Evolutionary conservation across 2,797 vertebrate species (phyloP).

Genomic region (Sphaeramia orbicularis): DNA sequence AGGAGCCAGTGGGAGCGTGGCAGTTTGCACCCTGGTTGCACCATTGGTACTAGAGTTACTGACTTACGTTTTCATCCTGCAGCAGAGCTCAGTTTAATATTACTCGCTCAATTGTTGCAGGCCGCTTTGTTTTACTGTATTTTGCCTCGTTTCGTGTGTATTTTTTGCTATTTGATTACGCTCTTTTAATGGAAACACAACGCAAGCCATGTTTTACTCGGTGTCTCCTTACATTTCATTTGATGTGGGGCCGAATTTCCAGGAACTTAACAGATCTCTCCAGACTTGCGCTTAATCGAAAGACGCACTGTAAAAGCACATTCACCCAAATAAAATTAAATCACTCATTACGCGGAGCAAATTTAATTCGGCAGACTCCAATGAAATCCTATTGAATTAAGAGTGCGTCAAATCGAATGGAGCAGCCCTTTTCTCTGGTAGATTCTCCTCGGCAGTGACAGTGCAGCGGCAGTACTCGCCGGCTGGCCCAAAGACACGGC

Average conservation of each 20-base stretch:
- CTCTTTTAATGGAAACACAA: not conserved
- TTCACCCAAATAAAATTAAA: slow-evolving; percentile 50
- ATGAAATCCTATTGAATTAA: slow-evolving; percentile 61
- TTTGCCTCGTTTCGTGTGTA: not conserved
- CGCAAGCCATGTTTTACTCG: not conserved
- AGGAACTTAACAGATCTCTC: slow-evolving; percentile 21
- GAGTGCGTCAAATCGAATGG: slow-evolving; percentile 38
- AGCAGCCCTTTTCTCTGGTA: slow-evolving; percentile 16
- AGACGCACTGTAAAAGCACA: slow-evolving; percentile 30
- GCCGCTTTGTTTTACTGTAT: not conserved
- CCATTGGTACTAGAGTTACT: not conserved
- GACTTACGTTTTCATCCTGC: not conserved
- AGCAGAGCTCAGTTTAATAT: not conserved
- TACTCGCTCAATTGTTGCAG: not conserved
- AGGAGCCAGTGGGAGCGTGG: too few relatives aligned
- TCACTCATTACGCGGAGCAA: slow-evolving; percentile 43
- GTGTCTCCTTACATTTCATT: slow-evolving; percentile 9
- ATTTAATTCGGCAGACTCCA: slow-evolving; percentile 50
- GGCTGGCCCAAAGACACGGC: slow-evolving; percentile 52
- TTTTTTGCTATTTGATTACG: not conserved
- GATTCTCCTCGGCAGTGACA: slow-evolving; percentile 40
- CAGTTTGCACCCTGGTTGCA: too few relatives aligned
- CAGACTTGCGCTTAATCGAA: slow-evolving; percentile 35
- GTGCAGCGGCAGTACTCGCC: slow-evolving; percentile 7
- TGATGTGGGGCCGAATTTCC: slow-evolving; percentile 25